These are phyloP conservation scores for Chelidonichthys spinosus DNA, from an alignment of 2,797 vertebrate species.

Conservation along the genomic window DNA sequence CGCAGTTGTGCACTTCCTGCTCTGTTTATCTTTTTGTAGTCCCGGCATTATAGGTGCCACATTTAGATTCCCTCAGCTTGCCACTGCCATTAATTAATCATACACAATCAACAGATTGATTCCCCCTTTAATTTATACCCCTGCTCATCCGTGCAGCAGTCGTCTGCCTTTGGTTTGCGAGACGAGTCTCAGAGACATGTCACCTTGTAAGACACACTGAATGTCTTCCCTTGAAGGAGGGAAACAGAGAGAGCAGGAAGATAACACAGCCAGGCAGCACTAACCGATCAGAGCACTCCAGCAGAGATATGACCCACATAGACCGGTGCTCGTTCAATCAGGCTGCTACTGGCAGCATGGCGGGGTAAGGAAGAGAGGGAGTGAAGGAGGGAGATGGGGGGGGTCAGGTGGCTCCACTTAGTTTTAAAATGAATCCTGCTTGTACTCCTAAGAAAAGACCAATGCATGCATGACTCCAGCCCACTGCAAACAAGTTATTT, in stretches of 20 bases:
- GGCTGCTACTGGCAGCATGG: constrained; percentile 75
- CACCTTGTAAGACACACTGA: constrained; percentile 78
- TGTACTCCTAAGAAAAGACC: background rate
- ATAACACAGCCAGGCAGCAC: constrained; percentile 84
- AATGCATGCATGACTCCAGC: background rate
- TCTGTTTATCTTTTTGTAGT: constrained; percentile 21
- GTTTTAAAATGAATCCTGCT: constrained; percentile 26
- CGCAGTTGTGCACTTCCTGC: constrained; percentile 5
- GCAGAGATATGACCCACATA: constrained; percentile 87
- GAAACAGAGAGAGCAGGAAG: constrained; percentile 74
- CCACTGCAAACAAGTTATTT: background rate
- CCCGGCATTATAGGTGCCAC: constrained; percentile 20
- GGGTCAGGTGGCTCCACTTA: constrained; percentile 52
- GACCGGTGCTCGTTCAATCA: constrained; percentile 83
- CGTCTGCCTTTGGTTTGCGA: constrained; percentile 62
- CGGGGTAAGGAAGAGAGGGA: constrained; percentile 34
- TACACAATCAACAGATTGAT: constrained; percentile 60
- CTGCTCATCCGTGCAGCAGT: constrained; percentile 39
- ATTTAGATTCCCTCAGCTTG: constrained; percentile 47
- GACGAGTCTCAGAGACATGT: constrained; percentile 68
- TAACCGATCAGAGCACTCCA: constrained; percentile 85
- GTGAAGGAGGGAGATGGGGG: constrained; percentile 28
- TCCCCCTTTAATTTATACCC: constrained; percentile 53
- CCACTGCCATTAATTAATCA: constrained; percentile 64
- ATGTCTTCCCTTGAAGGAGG: constrained; percentile 78